Conservation (phyloP, 2,888 invertebrate genomes). For the Nipponacmea schrenckii region DNA sequence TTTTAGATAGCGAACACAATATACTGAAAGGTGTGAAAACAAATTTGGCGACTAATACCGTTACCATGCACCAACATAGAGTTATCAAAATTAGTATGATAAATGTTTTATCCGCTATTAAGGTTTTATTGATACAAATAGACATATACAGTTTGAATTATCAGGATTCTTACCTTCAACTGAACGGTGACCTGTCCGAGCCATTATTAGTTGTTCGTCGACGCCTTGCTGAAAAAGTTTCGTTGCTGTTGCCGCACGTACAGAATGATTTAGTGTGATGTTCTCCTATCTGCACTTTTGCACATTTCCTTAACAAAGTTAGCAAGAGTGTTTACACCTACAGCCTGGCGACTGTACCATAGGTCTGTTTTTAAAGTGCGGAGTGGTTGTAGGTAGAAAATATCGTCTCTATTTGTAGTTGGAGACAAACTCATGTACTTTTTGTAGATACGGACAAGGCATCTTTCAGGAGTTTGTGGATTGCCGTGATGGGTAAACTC, state of each 20-base stretch:
- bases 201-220: neutral
- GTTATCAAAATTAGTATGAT: too few species aligned
- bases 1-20: neutral
- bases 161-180: neutral
- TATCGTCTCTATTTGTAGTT: slow-evolving; percentile 3
- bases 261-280: neutral
- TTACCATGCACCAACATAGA: too few species aligned
- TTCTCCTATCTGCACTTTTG: slow-evolving; percentile 1
- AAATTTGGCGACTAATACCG: neutral
- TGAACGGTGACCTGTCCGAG: neutral
- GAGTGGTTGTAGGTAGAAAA: neutral
- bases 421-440: neutral
- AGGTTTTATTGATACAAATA: slow-evolving; percentile 1
- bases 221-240: slow-evolving; percentile 1
- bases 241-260: neutral
- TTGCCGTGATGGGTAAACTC: slow-evolving; percentile 3
- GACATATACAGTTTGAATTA: neutral
- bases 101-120: too few species aligned
- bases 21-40: neutral
- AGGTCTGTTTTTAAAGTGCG: slow-evolving; percentile 1
- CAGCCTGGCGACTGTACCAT: slow-evolving; percentile 1
- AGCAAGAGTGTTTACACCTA: neutral
- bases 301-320: slow-evolving; percentile 3
- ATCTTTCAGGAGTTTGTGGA: neutral
- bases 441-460: neutral